These are phyloP conservation scores for Microcebus jonahi DNA, from an alignment of 2,113 vertebrate species.

Conservation along the genomic window DNA sequence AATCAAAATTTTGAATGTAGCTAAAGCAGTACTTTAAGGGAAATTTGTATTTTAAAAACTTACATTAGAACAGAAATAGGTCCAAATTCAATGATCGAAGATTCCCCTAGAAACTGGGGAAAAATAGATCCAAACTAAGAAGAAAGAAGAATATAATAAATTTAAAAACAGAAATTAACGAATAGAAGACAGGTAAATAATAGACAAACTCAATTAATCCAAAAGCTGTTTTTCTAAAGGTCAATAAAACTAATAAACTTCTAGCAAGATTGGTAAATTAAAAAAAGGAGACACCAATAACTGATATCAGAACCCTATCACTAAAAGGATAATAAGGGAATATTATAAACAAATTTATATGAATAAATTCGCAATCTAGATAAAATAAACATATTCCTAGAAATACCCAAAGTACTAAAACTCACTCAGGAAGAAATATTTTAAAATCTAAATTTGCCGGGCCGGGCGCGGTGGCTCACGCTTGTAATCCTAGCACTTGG, in stretches of 20 bases:
- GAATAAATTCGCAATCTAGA: background rate
- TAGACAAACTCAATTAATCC: background rate
- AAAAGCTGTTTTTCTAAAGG: background rate
- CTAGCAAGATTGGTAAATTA: background rate
- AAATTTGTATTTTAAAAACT: background rate
- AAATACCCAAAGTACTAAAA: background rate
- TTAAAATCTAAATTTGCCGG: background rate
- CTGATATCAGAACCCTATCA: background rate
- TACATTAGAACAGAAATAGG: background rate
- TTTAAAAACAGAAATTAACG: background rate
- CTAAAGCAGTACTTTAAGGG: background rate
- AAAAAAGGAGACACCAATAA: background rate
- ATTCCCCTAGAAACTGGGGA: background rate
- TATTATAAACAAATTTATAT: background rate
- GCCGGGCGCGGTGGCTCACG: too few relatives aligned
- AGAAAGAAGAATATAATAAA: background rate
- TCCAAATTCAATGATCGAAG: background rate
- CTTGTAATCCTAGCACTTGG: too few relatives aligned
- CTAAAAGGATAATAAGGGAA: background rate
- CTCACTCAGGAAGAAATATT: background rate
- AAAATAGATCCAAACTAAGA: constrained; percentile 23
- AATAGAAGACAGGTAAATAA: background rate
- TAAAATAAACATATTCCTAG: background rate
- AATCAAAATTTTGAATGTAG: background rate
- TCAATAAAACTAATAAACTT: background rate